Evolutionary conservation across 2,888 invertebrate genomes (phyloP).

Genomic region (Sylvicola cinctus): DNA sequence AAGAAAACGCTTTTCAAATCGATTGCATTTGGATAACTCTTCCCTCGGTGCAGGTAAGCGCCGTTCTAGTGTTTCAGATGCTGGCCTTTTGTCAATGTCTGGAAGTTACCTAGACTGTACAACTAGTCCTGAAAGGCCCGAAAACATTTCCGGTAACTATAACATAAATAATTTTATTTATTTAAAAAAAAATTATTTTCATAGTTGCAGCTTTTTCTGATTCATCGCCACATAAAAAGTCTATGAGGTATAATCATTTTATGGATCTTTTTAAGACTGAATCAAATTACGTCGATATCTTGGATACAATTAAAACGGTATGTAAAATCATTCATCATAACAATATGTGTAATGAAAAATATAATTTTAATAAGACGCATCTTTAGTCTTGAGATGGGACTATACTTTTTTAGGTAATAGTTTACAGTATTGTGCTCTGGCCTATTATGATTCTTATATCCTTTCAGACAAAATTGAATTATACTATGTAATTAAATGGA

Average conservation of each 20-base stretch:
- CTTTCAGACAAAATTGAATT: too few species aligned
- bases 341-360: too few species aligned
- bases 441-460: too few species aligned
- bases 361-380: too few species aligned
- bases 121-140: slow-evolving; percentile 51
- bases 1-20: slow-evolving; percentile 49
- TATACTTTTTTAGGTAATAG: slow-evolving; percentile 5
- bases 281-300: slow-evolving; percentile 88
- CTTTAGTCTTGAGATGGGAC: too few species aligned
- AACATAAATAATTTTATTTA: neutral
- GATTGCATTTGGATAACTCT: slow-evolving; percentile 22
- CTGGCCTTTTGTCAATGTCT: slow-evolving; percentile 63
- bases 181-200: slow-evolving; percentile 7
- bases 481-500: too few species aligned
- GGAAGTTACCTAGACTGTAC: slow-evolving; percentile 81
- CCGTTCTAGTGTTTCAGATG: slow-evolving; percentile 70
- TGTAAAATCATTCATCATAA: too few species aligned
- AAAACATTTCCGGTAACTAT: neutral
- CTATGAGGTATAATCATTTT: slow-evolving; percentile 27
- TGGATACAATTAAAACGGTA: slow-evolving; percentile 82
- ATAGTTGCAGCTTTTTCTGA: slow-evolving; percentile 10
- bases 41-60: slow-evolving; percentile 37
- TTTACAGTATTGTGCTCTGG: slow-evolving; percentile 1
- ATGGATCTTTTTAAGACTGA: slow-evolving; percentile 91
- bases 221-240: slow-evolving; percentile 20